Base-by-base conservation (phyloP, 2,888 invertebrate genomes). In the Sinhomidia bicolor region DNA sequence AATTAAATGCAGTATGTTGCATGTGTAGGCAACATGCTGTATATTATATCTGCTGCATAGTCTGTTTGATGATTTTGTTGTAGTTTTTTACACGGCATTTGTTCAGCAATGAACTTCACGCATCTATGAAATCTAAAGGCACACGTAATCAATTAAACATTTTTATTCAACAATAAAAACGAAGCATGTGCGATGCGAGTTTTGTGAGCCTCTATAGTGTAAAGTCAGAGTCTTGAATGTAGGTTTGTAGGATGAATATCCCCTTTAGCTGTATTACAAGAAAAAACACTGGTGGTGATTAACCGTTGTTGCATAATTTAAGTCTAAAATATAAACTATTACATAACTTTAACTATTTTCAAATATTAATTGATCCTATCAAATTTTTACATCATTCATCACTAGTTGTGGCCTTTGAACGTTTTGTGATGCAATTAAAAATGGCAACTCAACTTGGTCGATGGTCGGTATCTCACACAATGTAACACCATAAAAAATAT, bases 21-120 rank as follows among this genome's bases (percentile, higher is more conserved):
- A 68, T 10, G 29, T 10, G 47, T 47, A 47, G n/a, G n/a, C n/a
- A 9, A 47, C 10, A 20, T 5, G 17, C n/a, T n/a, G n/a, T n/a
- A n/a, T n/a, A n/a, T n/a, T n/a, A n/a, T 71, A 71, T 71, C 44
- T 20, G 17, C 44, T 20, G 17, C 44, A 26, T n/a, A n/a, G n/a
- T 36, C 36, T 36, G 3, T 36, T 5, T 44, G 71, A 68, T 32
- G 65, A 36, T 17, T 44, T 71, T 3, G 44, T 44, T 20, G 23
- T 23, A 26, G 17, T 68, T 71, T 41, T 26, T 41, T 71, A 32
- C 6, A 23, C 14, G 20, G 3, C 20, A 44, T 41, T n/a, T 41
- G 71, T 71, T 41, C 26, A 71, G 71, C 71, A 71, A 71, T 71
- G 71, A 71, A 71, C 71, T 71, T 71, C 44, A 71, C 20, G 41